Base-by-base conservation (phyloP, 2,797 vertebrate genomes). In the Spinibarbus caldwelli region DNA sequence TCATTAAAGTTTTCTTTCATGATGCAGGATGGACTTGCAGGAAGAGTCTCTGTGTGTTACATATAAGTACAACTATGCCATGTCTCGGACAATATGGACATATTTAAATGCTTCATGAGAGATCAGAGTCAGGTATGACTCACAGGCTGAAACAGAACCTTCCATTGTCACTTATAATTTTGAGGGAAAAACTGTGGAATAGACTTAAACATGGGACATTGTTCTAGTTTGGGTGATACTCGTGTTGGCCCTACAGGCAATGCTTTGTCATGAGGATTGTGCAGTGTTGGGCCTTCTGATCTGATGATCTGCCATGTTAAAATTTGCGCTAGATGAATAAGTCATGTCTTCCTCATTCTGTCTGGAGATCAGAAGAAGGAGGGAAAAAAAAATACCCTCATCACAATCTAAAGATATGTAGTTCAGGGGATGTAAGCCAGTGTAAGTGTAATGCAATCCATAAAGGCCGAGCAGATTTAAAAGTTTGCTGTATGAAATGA, bases 401-500 rank as follows among this genome's bases (percentile, higher is more conserved):
- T 71, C 31, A 43, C 41, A 80, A 83, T 45, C 29, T n/a, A 84
- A 57, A 59, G 19, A 45, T 29, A 34, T 57, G 11, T 10, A 49
- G 10, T 34, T 54, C 36, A 57, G 26, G 36, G 19, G 31, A 81
- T 12, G 49, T 71, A 57, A 78, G 31, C 23, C 19, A 49, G 72
- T 26, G 71, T 41, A 82, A 59, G 54, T 29, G 38, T 49, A 59
- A 45, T 54, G 54, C 45, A 85, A 67, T 67, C 26, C 72, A 23
- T 29, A 54, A 59, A 23, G 36, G 64, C 31, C 0, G 3, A 43
- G 62, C 5, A 2, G 66, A 23, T 79, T 29, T 67, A 14, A 54
- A 47, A 64, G 82, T 76, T 31, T 15, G 38, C 47, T 68, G 52
- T 80, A 73, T 80, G 45, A 70, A 79, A 79, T 67, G 64, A 86